Conservation (phyloP, 2,797 vertebrate species). For the Lepilemur septentrionalis region DNA sequence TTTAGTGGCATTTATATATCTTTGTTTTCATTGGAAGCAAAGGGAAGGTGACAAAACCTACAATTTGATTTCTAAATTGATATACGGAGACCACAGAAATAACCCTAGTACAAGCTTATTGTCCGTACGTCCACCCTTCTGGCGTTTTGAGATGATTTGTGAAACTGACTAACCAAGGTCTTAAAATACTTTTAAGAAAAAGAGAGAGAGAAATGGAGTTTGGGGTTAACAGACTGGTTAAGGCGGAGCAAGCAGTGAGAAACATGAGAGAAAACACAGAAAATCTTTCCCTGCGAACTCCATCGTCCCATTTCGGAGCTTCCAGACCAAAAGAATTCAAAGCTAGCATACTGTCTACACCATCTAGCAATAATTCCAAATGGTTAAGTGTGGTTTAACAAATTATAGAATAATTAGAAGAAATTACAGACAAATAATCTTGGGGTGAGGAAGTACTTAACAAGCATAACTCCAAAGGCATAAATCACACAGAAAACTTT, state of each 20-base stretch:
- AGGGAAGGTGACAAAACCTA: slow-evolving; percentile 15
- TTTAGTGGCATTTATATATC: slow-evolving; percentile 7
- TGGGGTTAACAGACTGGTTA: background rate
- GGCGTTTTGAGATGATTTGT: background rate
- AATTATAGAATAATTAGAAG: background rate
- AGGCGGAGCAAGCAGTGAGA: background rate
- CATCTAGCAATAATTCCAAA: background rate
- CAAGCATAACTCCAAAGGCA: background rate
- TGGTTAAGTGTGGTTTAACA: background rate
- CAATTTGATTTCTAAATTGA: slow-evolving; percentile 64
- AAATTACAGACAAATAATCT: background rate
- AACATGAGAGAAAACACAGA: background rate
- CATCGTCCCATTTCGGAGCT: background rate
- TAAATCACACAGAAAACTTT: background rate
- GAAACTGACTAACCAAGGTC: background rate
- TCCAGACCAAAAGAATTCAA: background rate
- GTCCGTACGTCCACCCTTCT: background rate
- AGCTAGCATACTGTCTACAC: background rate
- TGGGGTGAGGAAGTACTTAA: background rate
- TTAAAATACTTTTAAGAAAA: background rate
- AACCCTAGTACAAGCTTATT: background rate
- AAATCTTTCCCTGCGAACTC: accelerated
- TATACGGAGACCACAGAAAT: slow-evolving; percentile 26
- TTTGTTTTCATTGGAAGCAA: slow-evolving; percentile 50
- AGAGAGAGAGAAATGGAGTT: background rate